Evolutionary conservation across 2,888 invertebrate genomes (phyloP), one percentile per base, ranked within the genome.

Genomic region (Nomada ferruginata): DNA sequence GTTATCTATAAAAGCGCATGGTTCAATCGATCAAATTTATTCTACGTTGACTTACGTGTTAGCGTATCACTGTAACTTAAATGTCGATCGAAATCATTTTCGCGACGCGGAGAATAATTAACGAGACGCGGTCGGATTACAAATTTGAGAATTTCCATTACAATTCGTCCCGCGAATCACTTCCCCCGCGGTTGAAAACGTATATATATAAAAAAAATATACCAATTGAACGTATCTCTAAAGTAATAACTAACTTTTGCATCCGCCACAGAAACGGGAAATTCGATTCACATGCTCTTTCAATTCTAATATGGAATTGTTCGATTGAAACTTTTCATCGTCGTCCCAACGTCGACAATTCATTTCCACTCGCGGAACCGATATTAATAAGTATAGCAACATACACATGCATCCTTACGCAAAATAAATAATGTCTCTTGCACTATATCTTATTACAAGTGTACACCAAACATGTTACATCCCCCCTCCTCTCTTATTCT

Each of bases 381-480:
- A 71, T 36, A 9, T 59, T 42, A 66, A 73, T 63, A 69, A 71
- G 13, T 63, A 72, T 36, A 73, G 15, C 65, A 70, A 77, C 69
- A 71, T 71, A 83, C 55, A 74, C 61, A 78, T 83, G 69, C 83
- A 83, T 75, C 18, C 74, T 78, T 77, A 74, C 73, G 59, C 47
- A 72, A 81, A 83, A 83, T 82, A 77, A 83, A 82, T 82, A 80
- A 75, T 74, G 50, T 81, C 71, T 74, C 69, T 52, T 55, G 29
- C 59, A 68, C 47, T 13, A n/a, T 74, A 74, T 77, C 44, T 52
- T 59, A 50, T 68, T 59, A 77, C 36, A 81, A 61, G 47, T 57
- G n/a, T 66, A 60, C 69, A 60, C 53, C 36, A 36, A 36, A 53
- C 10, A 63, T 47, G 15, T 50, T 66, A 53, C 50, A 50, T 26